Percentiles rank a stretch among this genome's conserved stretches.
Conservation (phyloP, 2,113 vertebrate genomes). For the Pterocles orientalis region DNA sequence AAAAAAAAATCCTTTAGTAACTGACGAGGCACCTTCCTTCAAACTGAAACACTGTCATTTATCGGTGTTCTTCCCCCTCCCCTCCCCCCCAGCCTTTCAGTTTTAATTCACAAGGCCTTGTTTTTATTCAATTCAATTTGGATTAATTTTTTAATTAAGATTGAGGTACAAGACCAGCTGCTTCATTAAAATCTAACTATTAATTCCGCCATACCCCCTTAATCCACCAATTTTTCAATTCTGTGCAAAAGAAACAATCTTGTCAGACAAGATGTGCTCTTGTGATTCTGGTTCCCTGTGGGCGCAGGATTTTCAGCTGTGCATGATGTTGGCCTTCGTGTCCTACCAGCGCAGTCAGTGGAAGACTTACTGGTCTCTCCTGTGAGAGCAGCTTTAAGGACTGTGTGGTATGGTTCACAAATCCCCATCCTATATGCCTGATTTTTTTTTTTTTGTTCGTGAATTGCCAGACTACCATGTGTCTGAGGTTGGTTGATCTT, state of each 20-base stretch:
- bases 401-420: neutral
- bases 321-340: neutral
- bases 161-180: neutral
- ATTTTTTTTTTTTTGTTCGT: neutral
- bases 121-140: neutral
- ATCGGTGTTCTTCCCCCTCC: no score
- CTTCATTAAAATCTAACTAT: neutral
- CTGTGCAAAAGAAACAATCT: neutral
- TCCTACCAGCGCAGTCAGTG: neutral
- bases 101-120: neutral
- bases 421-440: neutral
- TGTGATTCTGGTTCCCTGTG: neutral
- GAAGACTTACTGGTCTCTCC: neutral
- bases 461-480: rapidly evolving
- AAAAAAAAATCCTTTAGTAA: neutral
- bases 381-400: neutral
- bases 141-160: neutral
- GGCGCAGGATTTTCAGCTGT: neutral
- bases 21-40: neutral
- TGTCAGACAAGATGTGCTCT: neutral
- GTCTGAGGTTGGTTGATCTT: neutral
- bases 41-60: neutral
- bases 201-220: neutral
- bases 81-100: neutral
- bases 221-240: neutral